Base-by-base conservation (phyloP, 2,888 invertebrate species). In the Cerceris rybyensis region DNA sequence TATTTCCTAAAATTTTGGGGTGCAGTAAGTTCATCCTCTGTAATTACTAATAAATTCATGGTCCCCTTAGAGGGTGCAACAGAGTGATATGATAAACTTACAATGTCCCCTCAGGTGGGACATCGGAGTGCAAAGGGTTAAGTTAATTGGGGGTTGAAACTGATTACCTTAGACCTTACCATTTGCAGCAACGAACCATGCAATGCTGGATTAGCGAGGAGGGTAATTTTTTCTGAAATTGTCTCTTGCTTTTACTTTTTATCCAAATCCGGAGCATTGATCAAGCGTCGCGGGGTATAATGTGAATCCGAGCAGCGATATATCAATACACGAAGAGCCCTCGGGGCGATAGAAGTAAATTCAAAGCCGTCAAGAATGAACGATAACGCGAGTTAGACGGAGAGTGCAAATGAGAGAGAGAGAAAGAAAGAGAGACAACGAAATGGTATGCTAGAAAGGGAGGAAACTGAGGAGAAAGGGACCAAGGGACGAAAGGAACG, bases 281-380 rank as follows among this genome's bases (percentile, higher is more conserved):
- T 82, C 82, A 69, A 60, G 68, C 72, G 70, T 72, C 64, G 67
- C 70, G 61, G 61, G 68, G 13, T 65, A 73, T 73, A 76, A 73
- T 64, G 39, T 66, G 70, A 76, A 81, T 82, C 82, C 63, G 64
- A 52, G 58, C 55, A 55, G 42, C 83, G 71, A 82, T 82, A 74
- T 71, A 82, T 82, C 84, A 74, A 81, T 75, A 76, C 60, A 67
- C 43, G 39, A 60, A 59, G 75, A 75, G 70, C 69, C 75, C 79
- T 78, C 70, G 70, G 60, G 83, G 75, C 78, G 81, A 77, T 70
- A 77, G 80, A 81, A 80, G 82, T 81, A 83, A 86, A 87, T 87
- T 86, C 84, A 75, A 78, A 87, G 82, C 85, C 87, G 88, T 87
- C 87, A 85, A 83, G 86, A 83, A 87, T 85, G 87, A 87, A 85